Conservation (phyloP, 2,113 vertebrate genomes). For the Physeter macrocephalus region DNA sequence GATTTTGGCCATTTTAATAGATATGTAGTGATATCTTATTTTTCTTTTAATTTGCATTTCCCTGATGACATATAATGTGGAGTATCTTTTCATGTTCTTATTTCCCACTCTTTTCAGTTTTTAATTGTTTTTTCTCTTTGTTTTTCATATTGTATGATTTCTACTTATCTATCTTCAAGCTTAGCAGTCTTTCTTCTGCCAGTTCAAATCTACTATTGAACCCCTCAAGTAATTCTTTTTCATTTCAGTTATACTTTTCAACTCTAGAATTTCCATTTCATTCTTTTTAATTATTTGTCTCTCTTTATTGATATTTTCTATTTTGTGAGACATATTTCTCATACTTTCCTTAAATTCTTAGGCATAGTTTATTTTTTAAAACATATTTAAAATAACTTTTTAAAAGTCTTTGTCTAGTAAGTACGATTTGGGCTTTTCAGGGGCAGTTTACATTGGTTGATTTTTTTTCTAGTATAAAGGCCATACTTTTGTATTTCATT, state of each 20-base stretch:
- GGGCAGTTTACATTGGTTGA: neutral
- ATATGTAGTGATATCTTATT: neutral
- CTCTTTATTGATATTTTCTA: neutral
- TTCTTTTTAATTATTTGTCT: neutral
- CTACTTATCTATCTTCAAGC: no score
- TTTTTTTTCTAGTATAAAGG: neutral
- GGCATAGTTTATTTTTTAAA: neutral
- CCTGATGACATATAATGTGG: no score
- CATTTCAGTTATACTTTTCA: neutral
- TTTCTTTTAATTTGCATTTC: neutral
- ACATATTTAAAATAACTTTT: neutral
- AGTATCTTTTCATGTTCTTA: no score
- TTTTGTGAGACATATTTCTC: neutral
- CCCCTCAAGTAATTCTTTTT: no score
- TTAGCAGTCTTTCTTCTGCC: neutral
- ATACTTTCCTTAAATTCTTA: neutral
- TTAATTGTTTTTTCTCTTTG: no score
- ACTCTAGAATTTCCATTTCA: neutral
- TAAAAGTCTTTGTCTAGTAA: neutral
- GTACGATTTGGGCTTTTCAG: neutral
- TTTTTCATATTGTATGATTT: no score
- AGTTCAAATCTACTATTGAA: neutral
- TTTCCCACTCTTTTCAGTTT: no score
- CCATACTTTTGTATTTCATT: neutral
- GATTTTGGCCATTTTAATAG: neutral